Evolutionary conservation across 2,113 vertebrate species (phyloP), one percentile per base, ranked within the genome.

Genomic region (Loxodonta africana): DNA sequence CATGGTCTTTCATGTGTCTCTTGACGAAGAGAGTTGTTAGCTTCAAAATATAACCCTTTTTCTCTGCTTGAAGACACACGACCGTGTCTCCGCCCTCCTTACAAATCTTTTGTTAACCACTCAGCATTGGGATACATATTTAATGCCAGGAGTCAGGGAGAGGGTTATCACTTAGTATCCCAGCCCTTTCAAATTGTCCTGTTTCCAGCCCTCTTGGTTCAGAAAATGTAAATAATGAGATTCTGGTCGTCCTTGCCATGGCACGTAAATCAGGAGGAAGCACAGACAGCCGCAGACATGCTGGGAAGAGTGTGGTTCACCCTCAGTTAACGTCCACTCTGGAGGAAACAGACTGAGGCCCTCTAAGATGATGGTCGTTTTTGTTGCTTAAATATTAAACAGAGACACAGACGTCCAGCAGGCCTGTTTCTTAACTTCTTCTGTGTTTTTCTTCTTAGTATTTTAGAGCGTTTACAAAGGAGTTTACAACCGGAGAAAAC

Each of bases 381-480:
- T 41, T 33, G 18, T 17, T 23, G 28, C 37, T 26, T 44, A 30
- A 12, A 51, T 44, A 25, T 73, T 9, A 5, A 3, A 20, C 18
- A 0, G 11, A 2, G 5, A 0, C 2, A 0, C 48, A 18, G 46
- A 28, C 14, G 0, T 18, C 44, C 15, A 10, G 5, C 25, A 1
- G 3, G 4, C 48, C 81, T 37, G 25, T 11, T 77, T 41, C 91
- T 97, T 15, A 57, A 93, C 51, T 65, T 88, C 37, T 44, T 63
- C 33, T 89, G 73, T 96, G 57, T 60, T 96, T 57, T 60, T 90
- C 57, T 71, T 90, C 37, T 18, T 33, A 99, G 99, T 99, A 99
- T 97, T 99, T 99, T 94, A 99, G 98, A 97, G 99, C 99, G 6
- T 99, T 99, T 97, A 98, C 98, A 41, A 98, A 98, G 92, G 98